Evolutionary conservation across 1,140 invertebrate genomes (phyloP).

Genomic region (Caenorhabditis briggsae): DNA sequence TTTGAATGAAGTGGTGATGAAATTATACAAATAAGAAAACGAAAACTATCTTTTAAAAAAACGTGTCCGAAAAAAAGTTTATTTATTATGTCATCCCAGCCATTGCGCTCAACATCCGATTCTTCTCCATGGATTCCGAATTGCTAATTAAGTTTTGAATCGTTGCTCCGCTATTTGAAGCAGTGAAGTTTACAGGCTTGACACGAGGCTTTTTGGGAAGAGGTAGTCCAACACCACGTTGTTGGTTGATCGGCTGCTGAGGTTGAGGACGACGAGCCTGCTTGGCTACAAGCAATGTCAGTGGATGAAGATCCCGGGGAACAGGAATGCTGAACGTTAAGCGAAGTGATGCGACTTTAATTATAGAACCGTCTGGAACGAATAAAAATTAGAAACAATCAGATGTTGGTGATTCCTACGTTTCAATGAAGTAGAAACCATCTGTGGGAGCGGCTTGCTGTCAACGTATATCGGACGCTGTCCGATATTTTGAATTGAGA

Average conservation of each 20-base stretch:
- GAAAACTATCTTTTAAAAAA: too few relatives aligned
- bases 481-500: conserved; percentile 28
- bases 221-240: background rate
- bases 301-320: conserved; percentile 10
- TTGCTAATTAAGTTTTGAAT: too few relatives aligned
- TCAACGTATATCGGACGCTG: conserved; percentile 28
- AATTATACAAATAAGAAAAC: too few relatives aligned
- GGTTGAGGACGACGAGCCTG: background rate
- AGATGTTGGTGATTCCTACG: background rate
- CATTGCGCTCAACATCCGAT: too few relatives aligned
- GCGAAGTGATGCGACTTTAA: conserved; percentile 18
- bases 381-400: background rate
- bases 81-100: too few relatives aligned
- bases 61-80: too few relatives aligned
- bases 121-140: too few relatives aligned
- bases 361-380: conserved; percentile 8
- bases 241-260: background rate
- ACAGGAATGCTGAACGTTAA: conserved; percentile 20
- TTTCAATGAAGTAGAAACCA: conserved; percentile 13
- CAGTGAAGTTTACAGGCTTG: background rate
- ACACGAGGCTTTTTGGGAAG: background rate
- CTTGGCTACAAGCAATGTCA: background rate
- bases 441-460: conserved; percentile 32
- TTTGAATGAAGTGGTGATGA: too few relatives aligned
- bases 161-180: too few relatives aligned